Conservation (phyloP, 2,888 invertebrate species). For the Tryphoninae sp. region DNA sequence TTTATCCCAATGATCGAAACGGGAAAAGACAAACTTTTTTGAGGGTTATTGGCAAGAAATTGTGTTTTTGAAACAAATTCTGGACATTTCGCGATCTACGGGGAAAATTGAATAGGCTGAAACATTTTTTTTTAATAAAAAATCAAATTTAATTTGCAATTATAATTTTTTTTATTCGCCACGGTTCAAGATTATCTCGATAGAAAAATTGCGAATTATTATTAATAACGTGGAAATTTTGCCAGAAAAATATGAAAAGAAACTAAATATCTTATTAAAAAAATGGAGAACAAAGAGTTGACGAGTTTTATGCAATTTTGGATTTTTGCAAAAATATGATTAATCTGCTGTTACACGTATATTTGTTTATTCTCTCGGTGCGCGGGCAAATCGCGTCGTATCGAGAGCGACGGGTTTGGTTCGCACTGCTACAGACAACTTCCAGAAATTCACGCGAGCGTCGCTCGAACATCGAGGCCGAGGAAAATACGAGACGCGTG, state of each 20-base stretch:
- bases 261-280: too few species aligned
- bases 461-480: slow-evolving; percentile 27
- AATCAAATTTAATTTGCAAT: neutral
- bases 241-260: too few species aligned
- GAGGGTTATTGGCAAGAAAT: neutral
- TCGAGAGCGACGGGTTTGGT: slow-evolving; percentile 55
- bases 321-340: neutral
- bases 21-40: slow-evolving; percentile 24
- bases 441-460: slow-evolving; percentile 44
- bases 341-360: neutral
- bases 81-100: neutral
- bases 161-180: too few species aligned
- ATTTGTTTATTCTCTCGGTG: slow-evolving; percentile 12
- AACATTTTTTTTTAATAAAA: too few species aligned
- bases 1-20: slow-evolving; percentile 15
- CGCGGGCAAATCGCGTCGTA: slow-evolving; percentile 54
- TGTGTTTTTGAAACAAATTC: neutral
- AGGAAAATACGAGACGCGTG: slow-evolving; percentile 37
- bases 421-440: slow-evolving; percentile 56
- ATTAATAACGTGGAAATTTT: neutral
- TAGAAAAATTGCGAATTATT: neutral
- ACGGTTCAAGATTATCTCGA: too few species aligned
- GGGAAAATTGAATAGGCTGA: neutral
- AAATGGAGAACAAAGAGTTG: neutral
- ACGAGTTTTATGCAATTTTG: neutral